phyloP scores from a whole-genome alignment of 2,113 vertebrate species.

The Microtus richardsoni region DNA sequence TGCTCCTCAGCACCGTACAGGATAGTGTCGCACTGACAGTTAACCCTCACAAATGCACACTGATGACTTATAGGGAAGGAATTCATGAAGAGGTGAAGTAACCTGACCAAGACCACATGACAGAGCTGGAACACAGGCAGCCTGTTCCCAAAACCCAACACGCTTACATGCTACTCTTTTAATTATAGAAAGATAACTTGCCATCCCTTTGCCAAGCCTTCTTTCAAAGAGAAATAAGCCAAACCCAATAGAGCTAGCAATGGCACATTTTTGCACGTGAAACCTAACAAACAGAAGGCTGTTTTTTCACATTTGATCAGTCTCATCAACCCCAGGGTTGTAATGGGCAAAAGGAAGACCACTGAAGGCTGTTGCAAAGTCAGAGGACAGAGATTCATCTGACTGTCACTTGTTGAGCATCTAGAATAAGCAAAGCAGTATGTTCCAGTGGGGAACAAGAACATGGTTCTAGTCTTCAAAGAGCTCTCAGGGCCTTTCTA shows the following conservation, averaged over 20 bases:
- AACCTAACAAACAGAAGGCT: constrained; percentile 17
- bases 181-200: not conserved
- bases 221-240: not conserved
- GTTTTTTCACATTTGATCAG: not conserved
- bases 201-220: not conserved
- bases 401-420: not conserved
- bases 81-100: constrained; percentile 4
- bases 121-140: not conserved
- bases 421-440: not conserved
- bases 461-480: not conserved
- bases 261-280: not conserved
- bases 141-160: not conserved
- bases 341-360: constrained; percentile 40
- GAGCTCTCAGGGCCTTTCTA: not conserved
- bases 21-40: not conserved
- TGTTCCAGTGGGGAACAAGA: not conserved
- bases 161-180: not conserved
- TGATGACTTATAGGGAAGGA: not conserved
- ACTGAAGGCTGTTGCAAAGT: constrained; percentile 8
- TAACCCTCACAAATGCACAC: not conserved
- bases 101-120: not conserved
- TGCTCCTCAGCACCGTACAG: not conserved
- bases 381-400: not conserved
- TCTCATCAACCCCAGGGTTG: constrained; percentile 18
- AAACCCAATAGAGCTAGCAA: not conserved